These are phyloP conservation scores for Ceratothoa steindachneri DNA, from an alignment of 2,888 invertebrate genomes.

Conservation along the genomic window DNA sequence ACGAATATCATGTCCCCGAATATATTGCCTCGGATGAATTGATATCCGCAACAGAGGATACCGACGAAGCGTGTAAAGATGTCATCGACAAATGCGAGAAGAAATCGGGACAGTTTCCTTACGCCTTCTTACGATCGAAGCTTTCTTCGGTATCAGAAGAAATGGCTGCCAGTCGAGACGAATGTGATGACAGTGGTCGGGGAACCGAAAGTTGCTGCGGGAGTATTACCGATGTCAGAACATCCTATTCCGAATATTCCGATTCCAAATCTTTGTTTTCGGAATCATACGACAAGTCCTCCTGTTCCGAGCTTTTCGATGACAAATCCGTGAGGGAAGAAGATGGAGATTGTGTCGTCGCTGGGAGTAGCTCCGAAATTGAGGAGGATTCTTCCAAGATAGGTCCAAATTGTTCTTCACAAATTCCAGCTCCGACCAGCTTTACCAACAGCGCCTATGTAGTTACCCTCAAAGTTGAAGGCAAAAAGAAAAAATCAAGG, in stretches of 20 bases:
- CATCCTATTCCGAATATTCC: conserved; percentile 43
- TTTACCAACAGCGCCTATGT: conserved; percentile 42
- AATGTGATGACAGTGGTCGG: conserved; percentile 38
- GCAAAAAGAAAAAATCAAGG: conserved; percentile 5
- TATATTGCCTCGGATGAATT: background rate
- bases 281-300: conserved; percentile 42
- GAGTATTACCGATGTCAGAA: conserved; percentile 39
- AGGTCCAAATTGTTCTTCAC: conserved; percentile 23
- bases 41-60: conserved; percentile 1
- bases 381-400: background rate
- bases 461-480: conserved; percentile 39
- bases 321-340: conserved; percentile 20
- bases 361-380: background rate
- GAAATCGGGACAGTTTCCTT: conserved; percentile 42
- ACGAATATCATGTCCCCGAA: conserved; percentile 4
- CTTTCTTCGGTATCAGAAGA: conserved; percentile 44
- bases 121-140: conserved; percentile 44
- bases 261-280: conserved; percentile 42
- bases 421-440: conserved; percentile 39
- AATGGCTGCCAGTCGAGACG: conserved; percentile 25
- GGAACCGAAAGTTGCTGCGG: conserved; percentile 40
- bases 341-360: conserved; percentile 26
- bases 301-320: conserved; percentile 28
- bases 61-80: background rate
- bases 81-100: conserved; percentile 15